Evolutionary conservation across 2,888 invertebrate genomes (phyloP).

Genomic region (Aphodius granarius): DNA sequence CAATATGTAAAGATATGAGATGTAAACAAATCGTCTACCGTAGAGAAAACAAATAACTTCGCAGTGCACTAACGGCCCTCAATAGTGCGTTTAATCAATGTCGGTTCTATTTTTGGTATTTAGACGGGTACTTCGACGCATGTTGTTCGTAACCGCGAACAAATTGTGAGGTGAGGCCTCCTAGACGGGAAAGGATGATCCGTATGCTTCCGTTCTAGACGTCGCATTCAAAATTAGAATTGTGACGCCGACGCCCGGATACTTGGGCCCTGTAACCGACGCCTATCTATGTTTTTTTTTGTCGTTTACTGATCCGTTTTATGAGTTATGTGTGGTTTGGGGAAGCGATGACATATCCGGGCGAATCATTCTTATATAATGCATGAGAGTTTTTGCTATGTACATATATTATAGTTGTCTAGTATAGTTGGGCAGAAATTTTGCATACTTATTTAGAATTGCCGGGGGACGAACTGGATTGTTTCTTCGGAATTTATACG

Average conservation of each 20-base stretch:
- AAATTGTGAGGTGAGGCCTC: background rate
- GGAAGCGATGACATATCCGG: background rate
- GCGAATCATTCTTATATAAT: too few relatives aligned
- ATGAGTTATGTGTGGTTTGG: background rate
- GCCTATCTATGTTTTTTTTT: background rate
- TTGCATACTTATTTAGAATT: too few relatives aligned
- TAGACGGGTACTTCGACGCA: background rate
- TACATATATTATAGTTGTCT: too few relatives aligned
- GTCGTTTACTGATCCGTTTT: background rate
- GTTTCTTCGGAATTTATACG: too few relatives aligned
- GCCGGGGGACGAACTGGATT: too few relatives aligned
- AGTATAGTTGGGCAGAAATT: too few relatives aligned
- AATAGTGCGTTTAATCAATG: background rate
- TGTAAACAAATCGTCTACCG: background rate
- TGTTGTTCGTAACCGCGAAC: background rate
- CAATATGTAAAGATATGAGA: background rate
- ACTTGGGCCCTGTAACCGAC: background rate
- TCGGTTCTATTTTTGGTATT: background rate
- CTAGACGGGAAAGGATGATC: background rate
- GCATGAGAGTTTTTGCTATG: too few relatives aligned
- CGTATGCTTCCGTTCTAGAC: background rate
- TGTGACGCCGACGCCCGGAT: background rate
- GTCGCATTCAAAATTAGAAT: background rate
- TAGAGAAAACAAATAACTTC: background rate
- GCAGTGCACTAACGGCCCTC: background rate